Evolutionary conservation across 2,113 vertebrate genomes (phyloP).

Genomic region (Gasterosteus aculeatus): DNA sequence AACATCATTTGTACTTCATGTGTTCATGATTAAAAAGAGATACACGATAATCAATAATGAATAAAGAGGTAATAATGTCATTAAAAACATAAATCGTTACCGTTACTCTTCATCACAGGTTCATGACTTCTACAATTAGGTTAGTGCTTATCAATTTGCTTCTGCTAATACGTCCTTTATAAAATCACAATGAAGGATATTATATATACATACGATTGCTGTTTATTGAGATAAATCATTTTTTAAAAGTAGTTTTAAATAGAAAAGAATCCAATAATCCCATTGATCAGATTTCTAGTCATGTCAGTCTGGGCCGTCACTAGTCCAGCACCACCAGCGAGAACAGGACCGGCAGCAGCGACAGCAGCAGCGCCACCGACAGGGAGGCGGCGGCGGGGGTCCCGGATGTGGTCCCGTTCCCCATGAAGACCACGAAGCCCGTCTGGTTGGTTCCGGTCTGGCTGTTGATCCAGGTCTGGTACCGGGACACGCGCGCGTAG

Average conservation of each 20-base stretch:
- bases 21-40: not conserved
- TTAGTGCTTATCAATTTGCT: no score
- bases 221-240: no score
- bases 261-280: not conserved
- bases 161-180: no score
- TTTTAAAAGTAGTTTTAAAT: not conserved
- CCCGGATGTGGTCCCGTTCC: not conserved
- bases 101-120: not conserved
- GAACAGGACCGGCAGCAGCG: not conserved
- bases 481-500: constrained; percentile 57
- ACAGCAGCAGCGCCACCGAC: not conserved
- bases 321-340: not conserved
- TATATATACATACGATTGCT: no score
- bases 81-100: not conserved
- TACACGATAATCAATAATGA: not conserved
- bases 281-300: not conserved
- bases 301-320: not conserved
- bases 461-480: constrained; percentile 58
- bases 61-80: not conserved
- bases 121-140: not conserved
- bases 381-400: not conserved
- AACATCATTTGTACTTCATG: not conserved
- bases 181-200: no score
- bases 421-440: not conserved
- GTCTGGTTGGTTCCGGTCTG: not conserved